A percentile compares a stretch with the other conserved stretches of the same genome.
Conservation (phyloP, 1,140 invertebrate genomes). For the Bombus polaris region DNA sequence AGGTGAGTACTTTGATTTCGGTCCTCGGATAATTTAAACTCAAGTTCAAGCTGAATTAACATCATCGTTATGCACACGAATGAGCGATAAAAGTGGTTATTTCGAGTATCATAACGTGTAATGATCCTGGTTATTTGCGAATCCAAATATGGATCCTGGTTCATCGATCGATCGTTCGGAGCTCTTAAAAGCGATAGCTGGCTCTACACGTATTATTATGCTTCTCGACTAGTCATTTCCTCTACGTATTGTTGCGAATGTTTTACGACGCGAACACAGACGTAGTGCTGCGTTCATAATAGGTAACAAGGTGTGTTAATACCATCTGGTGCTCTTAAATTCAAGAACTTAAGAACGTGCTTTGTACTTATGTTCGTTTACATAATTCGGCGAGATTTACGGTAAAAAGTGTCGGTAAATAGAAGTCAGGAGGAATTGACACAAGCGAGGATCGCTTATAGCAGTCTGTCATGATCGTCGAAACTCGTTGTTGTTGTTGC, state of each 20-base stretch:
- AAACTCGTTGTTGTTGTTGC: no score
- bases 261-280: conserved; percentile 49
- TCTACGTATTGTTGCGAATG: conserved; percentile 39
- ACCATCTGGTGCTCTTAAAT: neutral
- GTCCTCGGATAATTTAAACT: neutral
- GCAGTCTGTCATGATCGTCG: no score
- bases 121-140: neutral
- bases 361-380: neutral
- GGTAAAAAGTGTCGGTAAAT: neutral
- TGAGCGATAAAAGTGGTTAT: no score
- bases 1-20: neutral
- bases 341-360: neutral
- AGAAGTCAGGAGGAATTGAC: no score
- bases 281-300: conserved; percentile 38
- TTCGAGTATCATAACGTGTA: neutral
- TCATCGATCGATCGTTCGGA: conserved; percentile 32
- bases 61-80: neutral
- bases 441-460: no score
- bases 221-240: conserved; percentile 29
- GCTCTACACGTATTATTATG: conserved; percentile 41
- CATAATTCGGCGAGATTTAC: neutral
- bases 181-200: conserved; percentile 47
- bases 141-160: conserved; percentile 15
- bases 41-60: neutral
- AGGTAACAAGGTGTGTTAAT: conserved; percentile 30